phyloP scores from a whole-genome alignment of 2,888 invertebrate species.

The Athalia cordata region DNA sequence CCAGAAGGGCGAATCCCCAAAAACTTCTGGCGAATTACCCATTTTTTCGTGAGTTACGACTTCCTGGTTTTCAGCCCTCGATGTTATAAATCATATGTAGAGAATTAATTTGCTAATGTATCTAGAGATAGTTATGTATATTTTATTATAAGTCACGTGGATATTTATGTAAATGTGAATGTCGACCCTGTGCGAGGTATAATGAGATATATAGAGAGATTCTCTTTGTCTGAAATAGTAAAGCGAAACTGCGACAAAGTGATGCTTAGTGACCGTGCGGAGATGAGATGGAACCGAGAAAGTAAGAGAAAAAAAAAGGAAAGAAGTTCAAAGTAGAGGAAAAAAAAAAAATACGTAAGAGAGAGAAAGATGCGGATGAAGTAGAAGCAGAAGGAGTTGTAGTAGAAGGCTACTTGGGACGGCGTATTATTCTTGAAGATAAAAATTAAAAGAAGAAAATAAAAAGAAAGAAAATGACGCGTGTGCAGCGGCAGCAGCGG shows the following conservation, averaged over 20 bases:
- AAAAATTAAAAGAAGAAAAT: constrained; percentile 35
- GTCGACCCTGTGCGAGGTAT: neutral
- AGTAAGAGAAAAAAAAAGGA: constrained; percentile 36
- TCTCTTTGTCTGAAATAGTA: neutral
- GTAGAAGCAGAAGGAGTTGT: neutral
- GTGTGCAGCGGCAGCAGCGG: constrained; percentile 9
- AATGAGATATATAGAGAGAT: neutral
- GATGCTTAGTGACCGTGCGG: constrained; percentile 44
- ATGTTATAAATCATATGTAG: no score
- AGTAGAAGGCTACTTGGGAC: constrained; percentile 32
- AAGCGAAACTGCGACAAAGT: neutral
- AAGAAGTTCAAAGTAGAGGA: constrained; percentile 30
- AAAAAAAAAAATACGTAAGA: constrained; percentile 40
- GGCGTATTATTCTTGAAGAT: constrained; percentile 52
- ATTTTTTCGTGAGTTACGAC: no score
- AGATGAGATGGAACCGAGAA: constrained; percentile 31
- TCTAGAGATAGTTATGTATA: no score
- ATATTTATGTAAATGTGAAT: neutral
- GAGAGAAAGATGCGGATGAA: constrained; percentile 47
- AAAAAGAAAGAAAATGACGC: constrained; percentile 18
- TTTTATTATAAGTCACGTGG: no score
- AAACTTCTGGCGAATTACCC: no score
- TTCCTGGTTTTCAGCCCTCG: no score
- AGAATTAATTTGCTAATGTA: no score
- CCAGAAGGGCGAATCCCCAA: no score